phyloP scores from a whole-genome alignment of 1,140 invertebrate genomes.

The Microplitis demolitor region DNA sequence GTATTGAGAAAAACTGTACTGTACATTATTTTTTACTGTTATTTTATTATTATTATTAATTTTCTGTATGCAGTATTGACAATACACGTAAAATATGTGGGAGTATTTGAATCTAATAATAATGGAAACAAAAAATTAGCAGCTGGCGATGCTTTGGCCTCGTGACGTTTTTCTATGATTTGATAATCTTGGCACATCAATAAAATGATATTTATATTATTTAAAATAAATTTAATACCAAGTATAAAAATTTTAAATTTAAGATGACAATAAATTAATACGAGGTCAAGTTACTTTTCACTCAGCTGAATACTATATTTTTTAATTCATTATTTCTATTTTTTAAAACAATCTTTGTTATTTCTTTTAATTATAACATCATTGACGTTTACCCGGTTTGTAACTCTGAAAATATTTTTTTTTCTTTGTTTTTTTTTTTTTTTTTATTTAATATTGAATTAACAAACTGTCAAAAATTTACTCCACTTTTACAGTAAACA shows the following conservation, averaged over 20 bases:
- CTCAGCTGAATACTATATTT: not conserved
- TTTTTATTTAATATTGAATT: not conserved
- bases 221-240: not conserved
- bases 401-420: no score
- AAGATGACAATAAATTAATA: not conserved
- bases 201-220: not conserved
- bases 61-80: no score
- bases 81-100: not conserved
- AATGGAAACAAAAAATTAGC: not conserved
- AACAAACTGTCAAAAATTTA: not conserved
- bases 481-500: slow-evolving; percentile 7
- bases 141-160: not conserved
- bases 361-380: not conserved
- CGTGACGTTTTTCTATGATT: not conserved
- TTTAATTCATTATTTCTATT: not conserved
- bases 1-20: not conserved
- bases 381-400: no score
- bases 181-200: slow-evolving; percentile 20
- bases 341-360: not conserved
- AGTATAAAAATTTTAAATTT: not conserved
- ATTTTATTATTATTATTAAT: not conserved
- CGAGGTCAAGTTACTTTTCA: slow-evolving; percentile 1
- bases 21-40: not conserved
- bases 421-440: not conserved
- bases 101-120: not conserved